Evolutionary conservation across 2,797 vertebrate genomes (phyloP).

Genomic region (Graptemys geographica): DNA sequence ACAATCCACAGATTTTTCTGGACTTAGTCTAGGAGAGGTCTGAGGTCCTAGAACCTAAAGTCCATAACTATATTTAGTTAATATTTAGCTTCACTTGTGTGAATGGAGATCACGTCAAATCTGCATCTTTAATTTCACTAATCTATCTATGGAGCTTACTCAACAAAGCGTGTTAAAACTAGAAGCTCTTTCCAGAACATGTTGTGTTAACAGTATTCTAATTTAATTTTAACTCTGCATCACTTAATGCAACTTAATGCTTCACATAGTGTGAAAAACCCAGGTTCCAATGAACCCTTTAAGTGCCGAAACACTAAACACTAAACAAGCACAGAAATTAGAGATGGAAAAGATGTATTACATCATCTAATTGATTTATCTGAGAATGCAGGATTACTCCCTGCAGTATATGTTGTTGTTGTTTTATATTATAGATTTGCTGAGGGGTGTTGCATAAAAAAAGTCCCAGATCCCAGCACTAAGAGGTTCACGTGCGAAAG

Average conservation of each 20-base stretch:
- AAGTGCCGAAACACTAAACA: neutral
- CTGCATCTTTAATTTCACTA: conserved; percentile 15
- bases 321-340: neutral
- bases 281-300: neutral
- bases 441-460: neutral
- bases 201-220: neutral
- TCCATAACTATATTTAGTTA: conserved; percentile 3
- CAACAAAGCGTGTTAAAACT: neutral
- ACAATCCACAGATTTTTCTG: conserved; percentile 14
- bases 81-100: neutral
- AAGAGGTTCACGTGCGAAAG: neutral
- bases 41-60: conserved; percentile 33
- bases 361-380: neutral
- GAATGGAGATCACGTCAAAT: neutral
- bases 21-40: neutral
- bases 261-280: neutral
- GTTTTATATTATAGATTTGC: neutral
- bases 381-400: neutral
- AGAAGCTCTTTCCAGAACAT: neutral
- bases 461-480: neutral
- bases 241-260: neutral
- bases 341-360: neutral
- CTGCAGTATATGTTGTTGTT: neutral
- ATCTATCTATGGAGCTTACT: neutral
- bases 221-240: neutral